Evolutionary conservation across 2,888 invertebrate species (phyloP).

Genomic region (Heliconius ismenius): DNA sequence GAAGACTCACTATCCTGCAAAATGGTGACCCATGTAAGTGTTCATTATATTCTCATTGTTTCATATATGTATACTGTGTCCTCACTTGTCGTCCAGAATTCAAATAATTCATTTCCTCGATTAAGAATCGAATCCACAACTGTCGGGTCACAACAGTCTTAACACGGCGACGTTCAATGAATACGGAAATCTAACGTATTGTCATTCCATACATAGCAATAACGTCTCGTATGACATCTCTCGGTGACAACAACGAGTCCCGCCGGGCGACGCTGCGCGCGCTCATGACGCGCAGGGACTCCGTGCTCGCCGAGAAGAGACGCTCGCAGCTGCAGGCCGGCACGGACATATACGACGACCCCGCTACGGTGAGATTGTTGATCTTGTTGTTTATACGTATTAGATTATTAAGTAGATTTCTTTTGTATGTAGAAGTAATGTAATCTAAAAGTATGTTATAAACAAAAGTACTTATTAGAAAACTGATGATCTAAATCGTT

Average conservation of each 20-base stretch:
- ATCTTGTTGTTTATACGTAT: not conserved
- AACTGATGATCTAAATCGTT: too few species aligned
- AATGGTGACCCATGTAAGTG: conserved; percentile 82
- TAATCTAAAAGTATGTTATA: too few species aligned
- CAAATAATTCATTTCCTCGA: not conserved
- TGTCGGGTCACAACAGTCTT: not conserved
- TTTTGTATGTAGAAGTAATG: too few species aligned
- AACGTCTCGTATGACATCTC: conserved; percentile 60
- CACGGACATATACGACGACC: conserved; percentile 58
- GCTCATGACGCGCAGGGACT: conserved; percentile 90
- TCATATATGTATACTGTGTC: too few species aligned
- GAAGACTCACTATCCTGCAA: conserved; percentile 90
- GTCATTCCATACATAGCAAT: conserved; percentile 49
- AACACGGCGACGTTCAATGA: too few species aligned
- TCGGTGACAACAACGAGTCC: conserved; percentile 77
- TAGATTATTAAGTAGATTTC: too few species aligned
- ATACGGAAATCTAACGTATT: not conserved
- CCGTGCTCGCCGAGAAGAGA: conserved; percentile 86
- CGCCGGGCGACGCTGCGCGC: conserved; percentile 91
- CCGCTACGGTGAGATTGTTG: conserved; percentile 53
- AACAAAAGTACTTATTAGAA: too few species aligned
- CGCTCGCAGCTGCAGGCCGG: conserved; percentile 81
- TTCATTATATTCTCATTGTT: not conserved
- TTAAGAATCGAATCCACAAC: not conserved
- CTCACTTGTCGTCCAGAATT: too few species aligned